These are phyloP conservation scores for Pteria penguin DNA, from an alignment of 2,888 invertebrate genomes.

Conservation along the genomic window DNA sequence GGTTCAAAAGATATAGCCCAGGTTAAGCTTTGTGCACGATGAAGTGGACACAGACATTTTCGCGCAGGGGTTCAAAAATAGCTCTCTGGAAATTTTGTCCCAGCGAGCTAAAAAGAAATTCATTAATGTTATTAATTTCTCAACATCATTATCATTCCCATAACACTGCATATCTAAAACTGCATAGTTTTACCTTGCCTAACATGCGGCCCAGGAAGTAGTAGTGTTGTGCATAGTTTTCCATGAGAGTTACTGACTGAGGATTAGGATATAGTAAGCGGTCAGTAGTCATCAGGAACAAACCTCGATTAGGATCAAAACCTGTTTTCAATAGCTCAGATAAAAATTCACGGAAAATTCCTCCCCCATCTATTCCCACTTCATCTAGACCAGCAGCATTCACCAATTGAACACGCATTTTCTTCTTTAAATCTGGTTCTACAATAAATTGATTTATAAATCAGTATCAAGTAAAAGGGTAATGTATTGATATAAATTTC, in stretches of 20 bases:
- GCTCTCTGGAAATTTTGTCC: too few species aligned
- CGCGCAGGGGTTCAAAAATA: too few species aligned
- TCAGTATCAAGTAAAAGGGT: too few species aligned
- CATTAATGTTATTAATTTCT: too few species aligned
- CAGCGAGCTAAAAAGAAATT: too few species aligned
- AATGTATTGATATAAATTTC: too few species aligned
- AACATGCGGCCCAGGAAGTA: slow-evolving; percentile 96
- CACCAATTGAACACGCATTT: slow-evolving; percentile 92
- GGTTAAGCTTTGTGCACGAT: too few species aligned
- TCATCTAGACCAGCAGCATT: slow-evolving; percentile 95
- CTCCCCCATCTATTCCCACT: slow-evolving; percentile 98
- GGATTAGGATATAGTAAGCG: slow-evolving; percentile 98
- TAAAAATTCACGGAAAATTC: slow-evolving; percentile 96
- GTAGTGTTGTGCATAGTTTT: slow-evolving; percentile 93
- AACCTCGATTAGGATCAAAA: slow-evolving; percentile 97
- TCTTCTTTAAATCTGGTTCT: slow-evolving; percentile 92
- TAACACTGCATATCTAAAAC: too few species aligned
- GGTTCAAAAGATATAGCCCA: too few species aligned
- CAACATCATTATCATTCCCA: too few species aligned
- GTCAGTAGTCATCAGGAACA: slow-evolving; percentile 93
- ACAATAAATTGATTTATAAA: too few species aligned
- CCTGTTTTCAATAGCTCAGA: slow-evolving; percentile 94
- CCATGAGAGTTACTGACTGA: slow-evolving; percentile 89
- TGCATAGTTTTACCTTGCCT: slow-evolving; percentile 89
- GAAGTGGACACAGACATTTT: too few species aligned